phyloP scores from a whole-genome alignment of 2,113 vertebrate genomes.

The Poeciliopsis prolifica region DNA sequence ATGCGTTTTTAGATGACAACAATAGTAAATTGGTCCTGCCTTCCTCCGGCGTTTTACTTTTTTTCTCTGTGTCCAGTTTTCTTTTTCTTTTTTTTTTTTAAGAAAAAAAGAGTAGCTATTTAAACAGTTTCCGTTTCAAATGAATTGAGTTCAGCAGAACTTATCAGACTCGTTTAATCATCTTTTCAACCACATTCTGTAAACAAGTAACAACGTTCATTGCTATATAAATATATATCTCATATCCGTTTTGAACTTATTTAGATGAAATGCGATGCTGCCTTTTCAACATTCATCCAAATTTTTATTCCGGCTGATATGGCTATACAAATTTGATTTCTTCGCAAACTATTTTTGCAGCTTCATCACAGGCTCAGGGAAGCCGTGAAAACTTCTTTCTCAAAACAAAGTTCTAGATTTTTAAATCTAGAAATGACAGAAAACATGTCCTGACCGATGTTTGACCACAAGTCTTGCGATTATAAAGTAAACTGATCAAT shows the following conservation, averaged over 20 bases:
- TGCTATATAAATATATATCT: not conserved
- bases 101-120: not conserved
- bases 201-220: too few relatives aligned
- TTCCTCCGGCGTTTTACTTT: too few relatives aligned
- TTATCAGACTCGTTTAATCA: not conserved
- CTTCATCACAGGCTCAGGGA: not conserved
- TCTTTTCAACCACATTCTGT: too few relatives aligned
- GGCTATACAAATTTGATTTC: too few relatives aligned
- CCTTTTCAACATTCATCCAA: not conserved
- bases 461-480: not conserved
- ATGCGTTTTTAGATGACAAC: too few relatives aligned
- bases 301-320: not conserved
- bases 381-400: not conserved
- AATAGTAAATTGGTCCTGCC: too few relatives aligned
- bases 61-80: too few relatives aligned
- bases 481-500: not conserved
- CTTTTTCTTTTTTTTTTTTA: too few relatives aligned
- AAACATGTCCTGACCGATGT: not conserved
- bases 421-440: too few relatives aligned
- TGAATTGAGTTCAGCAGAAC: not conserved
- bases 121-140: not conserved
- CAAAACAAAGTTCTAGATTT: not conserved
- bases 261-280: not conserved
- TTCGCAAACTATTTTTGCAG: not conserved
- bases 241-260: not conserved